phyloP scores from a whole-genome alignment of 1,140 invertebrate species.

The Kradibia gibbosae region DNA sequence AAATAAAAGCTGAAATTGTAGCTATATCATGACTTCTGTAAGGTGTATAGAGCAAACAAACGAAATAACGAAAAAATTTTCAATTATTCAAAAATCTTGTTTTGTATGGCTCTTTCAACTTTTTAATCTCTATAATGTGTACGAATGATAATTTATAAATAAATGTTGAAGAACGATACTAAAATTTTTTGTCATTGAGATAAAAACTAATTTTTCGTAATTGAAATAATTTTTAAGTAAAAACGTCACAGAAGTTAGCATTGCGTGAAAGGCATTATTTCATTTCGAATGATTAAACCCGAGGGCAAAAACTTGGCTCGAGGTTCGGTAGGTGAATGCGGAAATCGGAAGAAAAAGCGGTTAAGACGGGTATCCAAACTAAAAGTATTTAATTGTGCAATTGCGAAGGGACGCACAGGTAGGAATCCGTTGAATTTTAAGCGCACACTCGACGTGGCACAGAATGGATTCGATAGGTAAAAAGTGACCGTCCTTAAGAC shows the following conservation, averaged over 20 bases:
- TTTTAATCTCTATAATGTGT: no score
- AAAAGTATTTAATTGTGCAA: slow-evolving; percentile 17
- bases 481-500: neutral
- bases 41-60: no score
- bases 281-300: neutral
- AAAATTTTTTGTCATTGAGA: neutral
- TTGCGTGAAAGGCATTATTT: neutral
- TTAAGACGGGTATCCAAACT: slow-evolving; percentile 17
- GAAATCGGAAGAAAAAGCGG: slow-evolving; percentile 15
- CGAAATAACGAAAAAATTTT: no score
- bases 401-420: neutral
- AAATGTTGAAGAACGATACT: no score
- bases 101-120: no score
- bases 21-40: no score
- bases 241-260: no score
- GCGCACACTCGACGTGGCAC: neutral
- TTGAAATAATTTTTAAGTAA: neutral
- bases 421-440: slow-evolving; percentile 24
- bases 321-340: neutral
- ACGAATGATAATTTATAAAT: no score
- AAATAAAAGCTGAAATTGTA: no score
- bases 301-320: neutral
- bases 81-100: no score
- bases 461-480: slow-evolving; percentile 3
- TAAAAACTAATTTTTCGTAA: neutral